Evolutionary conservation across 2,888 invertebrate species (phyloP).

Genomic region (Amphipoea oculea): DNA sequence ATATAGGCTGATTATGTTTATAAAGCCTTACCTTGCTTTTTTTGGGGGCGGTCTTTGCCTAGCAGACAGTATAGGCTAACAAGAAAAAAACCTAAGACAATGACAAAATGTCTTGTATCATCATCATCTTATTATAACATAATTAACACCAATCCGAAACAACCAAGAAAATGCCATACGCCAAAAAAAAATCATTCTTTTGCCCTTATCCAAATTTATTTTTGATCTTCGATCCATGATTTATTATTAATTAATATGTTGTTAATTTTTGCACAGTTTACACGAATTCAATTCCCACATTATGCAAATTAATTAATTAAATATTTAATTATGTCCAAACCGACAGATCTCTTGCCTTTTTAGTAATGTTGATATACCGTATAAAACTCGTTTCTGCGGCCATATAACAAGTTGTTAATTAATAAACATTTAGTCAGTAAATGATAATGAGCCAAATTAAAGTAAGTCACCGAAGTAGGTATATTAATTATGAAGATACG

Average conservation of each 20-base stretch:
- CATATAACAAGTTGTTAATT: conserved; percentile 19
- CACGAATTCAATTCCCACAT: conserved; percentile 18
- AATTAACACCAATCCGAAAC: not conserved
- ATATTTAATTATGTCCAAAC: conserved; percentile 26
- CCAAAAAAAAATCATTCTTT: too few relatives aligned
- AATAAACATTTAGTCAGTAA: conserved; percentile 17
- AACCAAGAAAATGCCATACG: not conserved
- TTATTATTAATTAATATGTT: conserved; percentile 25
- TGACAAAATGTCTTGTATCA: too few relatives aligned
- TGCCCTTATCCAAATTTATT: too few relatives aligned
- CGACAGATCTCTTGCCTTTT: conserved; percentile 16
- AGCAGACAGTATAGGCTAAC: too few relatives aligned
- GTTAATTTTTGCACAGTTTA: conserved; percentile 23
- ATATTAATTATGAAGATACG: conserved; percentile 38
- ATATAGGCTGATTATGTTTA: too few relatives aligned
- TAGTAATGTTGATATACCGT: conserved; percentile 15
- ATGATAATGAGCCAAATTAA: conserved; percentile 9
- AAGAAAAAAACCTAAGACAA: too few relatives aligned
- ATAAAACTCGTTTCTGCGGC: conserved; percentile 12
- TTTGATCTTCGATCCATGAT: conserved; percentile 12
- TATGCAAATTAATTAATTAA: conserved; percentile 48
- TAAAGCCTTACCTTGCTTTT: too few relatives aligned
- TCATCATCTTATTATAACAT: not conserved
- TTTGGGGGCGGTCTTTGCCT: too few relatives aligned
- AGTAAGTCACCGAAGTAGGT: conserved; percentile 28